Percentiles rank a stretch among this genome's conserved stretches.
Conservation (phyloP, 2,888 invertebrate species). For the Oscheius sp. region DNA sequence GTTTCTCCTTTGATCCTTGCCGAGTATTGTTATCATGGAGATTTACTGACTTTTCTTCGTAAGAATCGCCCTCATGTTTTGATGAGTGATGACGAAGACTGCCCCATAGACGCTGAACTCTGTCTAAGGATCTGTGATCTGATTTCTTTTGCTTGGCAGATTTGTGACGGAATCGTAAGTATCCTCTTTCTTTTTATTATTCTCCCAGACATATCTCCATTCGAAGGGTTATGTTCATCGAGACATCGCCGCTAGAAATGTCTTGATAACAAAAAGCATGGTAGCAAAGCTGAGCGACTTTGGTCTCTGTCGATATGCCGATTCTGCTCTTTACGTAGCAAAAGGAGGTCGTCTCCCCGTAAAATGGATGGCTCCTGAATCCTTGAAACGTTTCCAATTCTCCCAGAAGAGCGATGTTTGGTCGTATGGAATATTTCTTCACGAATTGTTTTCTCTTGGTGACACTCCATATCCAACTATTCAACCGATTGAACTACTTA, state of each 20-base stretch:
- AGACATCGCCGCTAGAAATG: constrained; percentile 59
- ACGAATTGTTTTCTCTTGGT: constrained; percentile 60
- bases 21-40: constrained; percentile 57
- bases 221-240: constrained; percentile 59
- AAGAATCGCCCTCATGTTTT: constrained; percentile 38
- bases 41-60: constrained; percentile 50
- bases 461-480: constrained; percentile 55
- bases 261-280: constrained; percentile 53
- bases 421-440: constrained; percentile 58
- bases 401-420: constrained; percentile 59
- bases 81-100: constrained; percentile 38
- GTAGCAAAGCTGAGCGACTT: constrained; percentile 64
- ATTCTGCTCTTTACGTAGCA: constrained; percentile 58
- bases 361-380: constrained; percentile 64
- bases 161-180: constrained; percentile 47
- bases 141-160: constrained; percentile 60
- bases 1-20: constrained; percentile 56
- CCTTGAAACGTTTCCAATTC: constrained; percentile 59
- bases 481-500: constrained; percentile 58
- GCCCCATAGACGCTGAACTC: constrained; percentile 54
- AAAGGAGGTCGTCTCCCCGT: constrained; percentile 61
- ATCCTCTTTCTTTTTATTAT: no score
- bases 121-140: constrained; percentile 58
- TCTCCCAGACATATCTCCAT: constrained; percentile 48
- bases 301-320: constrained; percentile 59